These are phyloP conservation scores for Melopsittacus undulatus DNA, from an alignment of 2,797 vertebrate genomes.

Conservation along the genomic window DNA sequence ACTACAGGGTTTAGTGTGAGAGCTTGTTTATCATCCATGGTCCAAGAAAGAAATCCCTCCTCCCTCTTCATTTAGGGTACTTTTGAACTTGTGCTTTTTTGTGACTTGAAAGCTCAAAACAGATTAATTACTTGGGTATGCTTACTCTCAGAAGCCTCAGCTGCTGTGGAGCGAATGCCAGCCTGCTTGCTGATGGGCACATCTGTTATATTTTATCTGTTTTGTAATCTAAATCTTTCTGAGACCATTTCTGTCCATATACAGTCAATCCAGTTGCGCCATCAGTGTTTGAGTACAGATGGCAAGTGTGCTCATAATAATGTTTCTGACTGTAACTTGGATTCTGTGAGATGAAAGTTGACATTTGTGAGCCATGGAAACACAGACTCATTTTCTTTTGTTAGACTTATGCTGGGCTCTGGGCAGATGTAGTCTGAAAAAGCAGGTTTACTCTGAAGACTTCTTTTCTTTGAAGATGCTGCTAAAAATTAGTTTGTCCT, in stretches of 20 bases:
- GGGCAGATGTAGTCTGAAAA: neutral
- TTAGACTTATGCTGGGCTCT: neutral
- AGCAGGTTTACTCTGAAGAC: neutral
- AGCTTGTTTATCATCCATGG: neutral
- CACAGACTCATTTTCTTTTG: neutral
- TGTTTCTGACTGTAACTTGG: neutral
- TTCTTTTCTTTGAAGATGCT: neutral
- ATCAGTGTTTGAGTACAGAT: constrained; percentile 46
- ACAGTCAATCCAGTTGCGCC: constrained; percentile 49
- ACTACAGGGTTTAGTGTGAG: neutral
- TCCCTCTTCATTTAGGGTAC: neutral
- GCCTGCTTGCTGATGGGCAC: constrained; percentile 63
- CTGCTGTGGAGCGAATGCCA: constrained; percentile 33
- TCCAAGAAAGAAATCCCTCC: accelerated
- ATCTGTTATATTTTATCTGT: constrained; percentile 67
- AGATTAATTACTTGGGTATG: constrained; percentile 42
- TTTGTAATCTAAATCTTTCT: constrained; percentile 65
- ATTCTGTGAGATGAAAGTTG: neutral
- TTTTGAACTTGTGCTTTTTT: constrained; percentile 23
- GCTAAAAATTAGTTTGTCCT: neutral
- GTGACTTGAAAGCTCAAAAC: constrained; percentile 32
- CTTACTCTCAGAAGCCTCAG: constrained; percentile 55
- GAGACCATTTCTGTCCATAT: constrained; percentile 56
- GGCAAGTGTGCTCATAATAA: constrained; percentile 50
- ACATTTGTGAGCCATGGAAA: neutral